Evolutionary conservation across 2,113 vertebrate species (phyloP), one percentile per base, ranked within the genome.

Genomic region (Progne subis): DNA sequence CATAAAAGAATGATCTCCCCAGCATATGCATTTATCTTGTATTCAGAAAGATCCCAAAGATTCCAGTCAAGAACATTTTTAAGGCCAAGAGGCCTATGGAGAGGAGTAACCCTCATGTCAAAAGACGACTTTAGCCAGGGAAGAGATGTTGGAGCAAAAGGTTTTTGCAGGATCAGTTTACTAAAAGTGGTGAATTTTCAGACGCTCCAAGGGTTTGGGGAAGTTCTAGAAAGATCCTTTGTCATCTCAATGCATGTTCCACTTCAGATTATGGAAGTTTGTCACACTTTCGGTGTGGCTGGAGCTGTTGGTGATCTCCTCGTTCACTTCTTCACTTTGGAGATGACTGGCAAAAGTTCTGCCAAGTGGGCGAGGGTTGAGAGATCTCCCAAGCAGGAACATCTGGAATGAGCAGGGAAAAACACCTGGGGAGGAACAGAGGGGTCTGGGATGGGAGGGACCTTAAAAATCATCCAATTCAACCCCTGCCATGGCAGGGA

Each of bases 401-500:
- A 1, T 16, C 34, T 50, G 74, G 34, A n/a, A 50, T 13, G 75
- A 52, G 59, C 29, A 41, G 47, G 47, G 29, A 3, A 43, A 63
- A 78, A n/a, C 3, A 41, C 6, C 59, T 63, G 37, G 37, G 15
- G 37, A 26, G n/a, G 13, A 17, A 63, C 29, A 78, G 29, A 63
- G 23, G 18, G 56, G 18, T 26, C 69, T 60, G 39, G 64, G 21
- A 32, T 32, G 46, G 60, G 24, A 68, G 5, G 3, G 46, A 52
- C 0, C 17, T 6, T 8, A 25, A 68, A 59, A 12, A 4, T 2
- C 63, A 52, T 5, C 71, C 11, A 3, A 2, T 3, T 0, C 24
- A 24, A 11, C 8, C 18, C 61, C 49, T 12, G 49, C 44, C 34
- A 16, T 29, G 29, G 61, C 61, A 85, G 52, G 60, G 52, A 43